Percentiles rank a stretch among this genome's conserved stretches.
Evolutionary conservation across 2,113 vertebrate species (phyloP).

Genomic region (Rousettus leschenaultii): DNA sequence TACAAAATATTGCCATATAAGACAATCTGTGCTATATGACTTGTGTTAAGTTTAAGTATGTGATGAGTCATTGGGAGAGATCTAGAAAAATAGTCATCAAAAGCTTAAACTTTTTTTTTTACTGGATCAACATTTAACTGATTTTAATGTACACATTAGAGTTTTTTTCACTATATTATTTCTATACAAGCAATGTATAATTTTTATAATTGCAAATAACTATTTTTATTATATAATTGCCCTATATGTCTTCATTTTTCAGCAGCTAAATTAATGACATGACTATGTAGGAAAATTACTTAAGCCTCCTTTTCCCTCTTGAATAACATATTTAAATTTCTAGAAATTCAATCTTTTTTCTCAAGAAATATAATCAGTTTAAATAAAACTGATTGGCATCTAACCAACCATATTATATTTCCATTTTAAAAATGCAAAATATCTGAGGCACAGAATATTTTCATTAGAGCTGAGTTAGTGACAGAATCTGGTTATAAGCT

Average conservation of each 20-base stretch:
- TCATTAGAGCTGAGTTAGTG: slow-evolving; percentile 23
- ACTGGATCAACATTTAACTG: neutral
- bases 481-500: neutral
- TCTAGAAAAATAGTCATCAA: neutral
- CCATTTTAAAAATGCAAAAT: neutral
- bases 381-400: slow-evolving; percentile 17
- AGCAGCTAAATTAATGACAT: neutral
- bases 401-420: neutral
- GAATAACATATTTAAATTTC: slow-evolving; percentile 34
- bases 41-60: neutral
- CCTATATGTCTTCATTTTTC: neutral
- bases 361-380: slow-evolving; percentile 17
- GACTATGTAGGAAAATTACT: neutral
- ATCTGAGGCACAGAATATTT: neutral
- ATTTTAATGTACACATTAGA: neutral
- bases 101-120: neutral
- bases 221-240: neutral
- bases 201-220: neutral
- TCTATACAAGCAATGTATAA: neutral
- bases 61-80: neutral
- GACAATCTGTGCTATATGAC: neutral
- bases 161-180: neutral
- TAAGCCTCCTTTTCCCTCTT: neutral
- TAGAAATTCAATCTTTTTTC: neutral
- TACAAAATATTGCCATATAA: neutral